Base-by-base conservation (phyloP, 2,113 vertebrate species). In the Pterocles orientalis region DNA sequence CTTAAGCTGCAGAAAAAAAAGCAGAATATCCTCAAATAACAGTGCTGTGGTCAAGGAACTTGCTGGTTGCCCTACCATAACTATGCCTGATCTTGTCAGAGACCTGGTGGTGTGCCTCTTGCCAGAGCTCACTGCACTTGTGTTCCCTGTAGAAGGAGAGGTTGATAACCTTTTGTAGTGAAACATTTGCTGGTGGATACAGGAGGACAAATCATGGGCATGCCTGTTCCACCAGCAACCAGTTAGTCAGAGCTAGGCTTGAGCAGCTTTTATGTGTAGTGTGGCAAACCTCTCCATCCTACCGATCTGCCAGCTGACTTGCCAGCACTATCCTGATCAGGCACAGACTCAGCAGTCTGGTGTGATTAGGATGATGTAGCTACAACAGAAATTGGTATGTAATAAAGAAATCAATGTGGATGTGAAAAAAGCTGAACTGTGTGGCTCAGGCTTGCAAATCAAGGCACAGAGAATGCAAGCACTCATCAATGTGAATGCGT, bases 401-500 rank as follows among this genome's bases (percentile, higher is more conserved):
- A 41, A 41, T 41, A 41, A 41, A 64, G 82, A 58, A 82, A 82
- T 15, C 43, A 82, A 28, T 3, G 17, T 28, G 36, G 53, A 26
- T 9, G 21, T 17, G 25, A 64, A 65, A 53, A 60, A 71, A 23
- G 19, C 25, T 71, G 34, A 64, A 14, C 19, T 75, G 14, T 11
- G 17, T 58, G 47, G 17, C 24, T 83, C 68, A 47, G 68, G 18
- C 41, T 69, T 70, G 60, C 56, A 78, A 79, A 68, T 71, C 43
- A 62, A 82, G 48, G 53, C 39, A 87, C 24, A 50, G 78, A 70
- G 47, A 76, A 26, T 1, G 4, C 31, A 43, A 54, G 25, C 0
- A 0, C 19, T 13, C 39, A 17, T 79, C 66, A 48, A 0, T 24
- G 18, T 39, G 39, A 28, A 51, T 54, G 39, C 0, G 0, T 57